Conservation (phyloP, 2,888 invertebrate genomes). For the Cotesia congregata region DNA sequence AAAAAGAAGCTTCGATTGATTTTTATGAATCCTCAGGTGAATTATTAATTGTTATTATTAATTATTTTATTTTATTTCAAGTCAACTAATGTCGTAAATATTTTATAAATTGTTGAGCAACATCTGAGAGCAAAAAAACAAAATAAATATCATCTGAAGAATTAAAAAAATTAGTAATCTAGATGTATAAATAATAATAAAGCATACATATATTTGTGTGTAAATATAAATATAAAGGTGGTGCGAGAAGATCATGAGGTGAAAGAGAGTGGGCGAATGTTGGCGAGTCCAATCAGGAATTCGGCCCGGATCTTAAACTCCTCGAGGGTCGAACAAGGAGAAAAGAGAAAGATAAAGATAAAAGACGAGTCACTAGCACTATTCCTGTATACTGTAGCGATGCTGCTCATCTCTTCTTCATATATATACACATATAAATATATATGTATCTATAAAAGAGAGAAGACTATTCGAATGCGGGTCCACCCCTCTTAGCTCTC, state of each 20-base stretch:
- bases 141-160: background rate
- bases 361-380: constrained; percentile 5
- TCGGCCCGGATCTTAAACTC: constrained; percentile 36
- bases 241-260: constrained; percentile 27
- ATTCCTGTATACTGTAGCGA: background rate
- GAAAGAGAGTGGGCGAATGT: constrained; percentile 31
- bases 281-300: constrained; percentile 36
- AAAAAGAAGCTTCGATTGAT: background rate
- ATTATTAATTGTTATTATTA: background rate
- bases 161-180: constrained; percentile 6
- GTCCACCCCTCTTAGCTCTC: constrained; percentile 42
- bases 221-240: constrained; percentile 4
- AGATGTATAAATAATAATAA: background rate
- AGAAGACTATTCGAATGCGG: constrained; percentile 38
- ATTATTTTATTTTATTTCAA: constrained; percentile 3
- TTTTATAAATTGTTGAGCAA: background rate
- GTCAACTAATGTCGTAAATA: background rate
- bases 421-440: background rate
- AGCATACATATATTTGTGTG: background rate
- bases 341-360: constrained; percentile 3
- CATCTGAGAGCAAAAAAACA: background rate
- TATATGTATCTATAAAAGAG: constrained; percentile 2
- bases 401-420: background rate
- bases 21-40: background rate
- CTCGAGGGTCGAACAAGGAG: constrained; percentile 24